Conservation (phyloP, 64 coral and sea anemone species). For the Montipora foliosa region DNA sequence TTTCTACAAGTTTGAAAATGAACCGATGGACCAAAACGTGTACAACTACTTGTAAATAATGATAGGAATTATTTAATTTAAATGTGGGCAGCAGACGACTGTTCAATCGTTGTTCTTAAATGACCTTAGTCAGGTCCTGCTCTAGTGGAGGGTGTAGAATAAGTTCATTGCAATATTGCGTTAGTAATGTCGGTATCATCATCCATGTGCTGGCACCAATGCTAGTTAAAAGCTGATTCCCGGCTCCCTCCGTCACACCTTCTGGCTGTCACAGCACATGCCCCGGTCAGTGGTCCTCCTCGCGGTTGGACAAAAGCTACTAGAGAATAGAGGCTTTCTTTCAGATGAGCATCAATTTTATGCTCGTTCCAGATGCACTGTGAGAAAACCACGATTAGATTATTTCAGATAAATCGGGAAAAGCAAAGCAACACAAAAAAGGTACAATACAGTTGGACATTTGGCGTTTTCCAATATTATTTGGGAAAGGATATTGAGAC, state of each 20-base stretch:
- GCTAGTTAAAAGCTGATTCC: neutral
- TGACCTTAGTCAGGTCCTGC: neutral
- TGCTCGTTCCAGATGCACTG: neutral
- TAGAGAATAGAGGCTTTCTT: neutral
- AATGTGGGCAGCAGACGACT: constrained; percentile 11
- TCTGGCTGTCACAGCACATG: neutral
- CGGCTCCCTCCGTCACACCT: neutral
- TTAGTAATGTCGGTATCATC: neutral
- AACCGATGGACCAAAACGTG: constrained; percentile 7
- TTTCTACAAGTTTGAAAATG: constrained; percentile 54
- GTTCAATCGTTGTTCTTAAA: neutral
- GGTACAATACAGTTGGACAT: no score
- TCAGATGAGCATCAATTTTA: neutral
- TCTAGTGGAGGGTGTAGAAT: constrained; percentile 19
- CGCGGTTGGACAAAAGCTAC: neutral
- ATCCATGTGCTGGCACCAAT: neutral
- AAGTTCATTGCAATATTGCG: constrained; percentile 5
- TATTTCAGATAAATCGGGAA: no score
- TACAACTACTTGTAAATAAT: constrained; percentile 47
- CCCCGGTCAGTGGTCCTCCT: neutral
- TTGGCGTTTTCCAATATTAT: no score
- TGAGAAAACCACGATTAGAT: neutral
- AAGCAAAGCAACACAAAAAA: no score
- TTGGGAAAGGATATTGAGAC: no score
- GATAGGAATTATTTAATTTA: constrained; percentile 67